Base-by-base conservation (phyloP, 2,113 vertebrate genomes). In the Centrocercus urophasianus region DNA sequence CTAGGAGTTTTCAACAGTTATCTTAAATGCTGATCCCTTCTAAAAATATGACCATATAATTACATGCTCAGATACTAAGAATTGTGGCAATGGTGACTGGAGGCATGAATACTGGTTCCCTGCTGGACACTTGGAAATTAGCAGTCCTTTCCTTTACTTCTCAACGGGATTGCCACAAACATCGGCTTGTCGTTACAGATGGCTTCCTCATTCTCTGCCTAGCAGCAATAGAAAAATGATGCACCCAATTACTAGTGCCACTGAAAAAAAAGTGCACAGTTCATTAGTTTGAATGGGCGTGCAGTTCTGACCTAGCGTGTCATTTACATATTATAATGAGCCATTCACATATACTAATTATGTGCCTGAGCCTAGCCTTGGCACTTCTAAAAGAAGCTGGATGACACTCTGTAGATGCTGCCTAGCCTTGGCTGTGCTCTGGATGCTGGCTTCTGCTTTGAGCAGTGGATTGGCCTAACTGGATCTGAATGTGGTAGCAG, bases 121-220 rank as follows among this genome's bases (percentile, higher is more conserved):
- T 74, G 95, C 94, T 95, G 93, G 96, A 93, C 95, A 83, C 87
- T 95, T 93, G 91, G 87, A 95, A 96, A 95, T 95, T 91, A 93
- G 78, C 89, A 89, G 74, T 89, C 89, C 93, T 96, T 96, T 91
- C 95, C 94, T 95, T 96, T 89, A 85, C 91, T 94, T 96, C 96
- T 93, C 96, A 40, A 92, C 3, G 57, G 96, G 94, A 87, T 59
- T 72, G 91, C 92, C 93, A 19, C 83, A 90, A 88, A 94, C 91
- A 59, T 42, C 47, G 96, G 77, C 83, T 83, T 93, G 90, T 84
- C 8, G 34, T 92, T 94, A 87, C 82, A 95, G 91, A 96, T 89
- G 91, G 94, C 56, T 94, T 96, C 86, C 84, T 92, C 93, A 76
- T 79, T 91, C 87, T 95, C 75, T 96, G 96, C 94, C 94, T 89